A percentile compares a stretch with the other conserved stretches of the same genome.
Conservation (phyloP, 2,113 vertebrate genomes). For the Hippopotamus amphibius region DNA sequence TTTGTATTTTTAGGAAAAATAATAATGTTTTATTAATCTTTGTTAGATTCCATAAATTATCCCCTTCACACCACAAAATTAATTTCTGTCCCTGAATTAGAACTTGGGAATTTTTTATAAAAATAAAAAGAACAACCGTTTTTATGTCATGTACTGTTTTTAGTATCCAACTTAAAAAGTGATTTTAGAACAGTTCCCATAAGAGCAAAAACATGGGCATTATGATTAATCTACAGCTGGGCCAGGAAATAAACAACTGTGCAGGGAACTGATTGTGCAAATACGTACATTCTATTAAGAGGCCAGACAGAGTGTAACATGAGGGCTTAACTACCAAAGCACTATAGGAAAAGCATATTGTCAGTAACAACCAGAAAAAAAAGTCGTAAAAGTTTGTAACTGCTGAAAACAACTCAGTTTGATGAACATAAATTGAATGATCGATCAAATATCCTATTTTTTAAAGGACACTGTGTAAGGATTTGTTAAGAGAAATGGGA, state of each 20-base stretch:
- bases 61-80: not conserved
- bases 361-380: slow-evolving; percentile 57
- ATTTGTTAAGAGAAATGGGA: slow-evolving; percentile 1
- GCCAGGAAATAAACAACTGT: slow-evolving; percentile 64
- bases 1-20: slow-evolving; percentile 2
- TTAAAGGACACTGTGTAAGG: not conserved
- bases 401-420: slow-evolving; percentile 51
- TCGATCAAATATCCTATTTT: not conserved
- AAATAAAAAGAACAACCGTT: slow-evolving; percentile 24
- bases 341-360: slow-evolving; percentile 55
- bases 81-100: slow-evolving; percentile 61
- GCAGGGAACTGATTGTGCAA: slow-evolving; percentile 64
- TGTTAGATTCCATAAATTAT: slow-evolving; percentile 5
- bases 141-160: slow-evolving; percentile 65
- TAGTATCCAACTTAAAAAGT: slow-evolving; percentile 70
- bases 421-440: slow-evolving; percentile 41
- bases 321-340: slow-evolving; percentile 62
- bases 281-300: slow-evolving; percentile 45
- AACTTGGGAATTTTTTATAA: slow-evolving; percentile 56
- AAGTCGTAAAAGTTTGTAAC: slow-evolving; percentile 61
- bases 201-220: slow-evolving; percentile 36
- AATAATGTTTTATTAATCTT: slow-evolving; percentile 1
- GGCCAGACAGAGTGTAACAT: slow-evolving; percentile 4
- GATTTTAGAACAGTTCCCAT: slow-evolving; percentile 42
- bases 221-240: slow-evolving; percentile 62